Evolutionary conservation across 2,888 invertebrate genomes (phyloP).

Genomic region (Orchestes rusci): DNA sequence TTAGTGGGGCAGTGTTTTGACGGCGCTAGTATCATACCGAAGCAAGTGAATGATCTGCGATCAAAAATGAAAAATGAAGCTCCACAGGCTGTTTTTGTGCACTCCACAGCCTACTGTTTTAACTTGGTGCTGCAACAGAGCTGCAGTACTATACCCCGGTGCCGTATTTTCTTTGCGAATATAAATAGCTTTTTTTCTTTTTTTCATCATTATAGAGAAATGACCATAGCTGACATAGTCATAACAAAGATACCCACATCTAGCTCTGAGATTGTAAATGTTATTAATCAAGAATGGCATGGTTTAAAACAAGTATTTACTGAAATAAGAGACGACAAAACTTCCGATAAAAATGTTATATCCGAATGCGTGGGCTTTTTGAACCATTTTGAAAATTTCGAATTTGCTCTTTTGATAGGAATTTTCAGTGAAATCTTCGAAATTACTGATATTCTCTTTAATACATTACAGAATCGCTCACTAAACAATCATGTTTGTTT

Average conservation of each 20-base stretch:
- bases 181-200: not conserved
- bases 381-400: constrained; percentile 1
- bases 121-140: constrained; percentile 17
- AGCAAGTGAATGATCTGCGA: not conserved
- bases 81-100: constrained; percentile 7
- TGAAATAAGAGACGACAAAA: constrained; percentile 2
- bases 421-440: constrained; percentile 4
- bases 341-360: not conserved
- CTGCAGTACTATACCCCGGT: not conserved
- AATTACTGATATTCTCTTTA: not conserved
- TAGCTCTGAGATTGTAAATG: not conserved
- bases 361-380: not conserved
- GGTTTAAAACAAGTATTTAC: constrained; percentile 3
- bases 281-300: constrained; percentile 5
- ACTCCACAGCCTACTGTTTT: constrained; percentile 23
- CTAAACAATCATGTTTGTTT: constrained; percentile 1
- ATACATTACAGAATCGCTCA: not conserved
- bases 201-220: constrained; percentile 4
- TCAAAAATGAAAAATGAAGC: constrained; percentile 3
- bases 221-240: not conserved
- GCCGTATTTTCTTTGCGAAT: constrained; percentile 4
- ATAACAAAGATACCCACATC: not conserved
- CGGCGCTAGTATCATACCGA: constrained; percentile 24
- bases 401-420: constrained; percentile 1
- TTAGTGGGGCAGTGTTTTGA: constrained; percentile 28